Percentiles rank a stretch among this genome's conserved stretches.
phyloP scores from a whole-genome alignment of 2,113 vertebrate genomes.

The Poeciliopsis turrubarensis region DNA sequence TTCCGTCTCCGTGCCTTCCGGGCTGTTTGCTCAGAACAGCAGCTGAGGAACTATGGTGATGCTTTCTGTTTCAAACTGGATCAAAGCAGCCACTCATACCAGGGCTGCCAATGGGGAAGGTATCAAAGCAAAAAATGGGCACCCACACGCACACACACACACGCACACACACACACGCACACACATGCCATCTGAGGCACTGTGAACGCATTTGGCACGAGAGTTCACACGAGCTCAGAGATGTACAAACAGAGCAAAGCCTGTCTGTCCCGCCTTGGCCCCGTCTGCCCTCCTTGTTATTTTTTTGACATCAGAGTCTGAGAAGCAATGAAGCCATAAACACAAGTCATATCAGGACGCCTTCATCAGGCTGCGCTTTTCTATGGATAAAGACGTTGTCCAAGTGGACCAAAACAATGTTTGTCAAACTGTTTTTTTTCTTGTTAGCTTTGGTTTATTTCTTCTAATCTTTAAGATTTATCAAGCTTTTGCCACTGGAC shows the following conservation, averaged over 20 bases:
- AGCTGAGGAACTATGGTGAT: constrained; percentile 45
- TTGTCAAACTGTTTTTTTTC: not conserved
- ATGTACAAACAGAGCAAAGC: not conserved
- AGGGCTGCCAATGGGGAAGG: constrained; percentile 44
- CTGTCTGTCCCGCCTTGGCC: not conserved
- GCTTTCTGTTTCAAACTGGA: constrained; percentile 57
- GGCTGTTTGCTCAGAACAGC: constrained; percentile 59
- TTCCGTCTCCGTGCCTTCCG: constrained; percentile 25
- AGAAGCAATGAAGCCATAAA: not conserved
- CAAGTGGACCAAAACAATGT: too few relatives aligned
- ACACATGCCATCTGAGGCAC: constrained; percentile 7
- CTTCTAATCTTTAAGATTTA: not conserved
- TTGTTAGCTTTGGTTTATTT: not conserved
- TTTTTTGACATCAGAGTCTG: constrained; percentile 9
- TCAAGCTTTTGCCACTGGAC: not conserved
- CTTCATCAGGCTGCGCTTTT: not conserved
- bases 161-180: constrained; percentile 1
- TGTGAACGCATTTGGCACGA: constrained; percentile 10
- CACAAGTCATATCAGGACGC: not conserved
- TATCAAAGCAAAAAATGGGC: constrained; percentile 48
- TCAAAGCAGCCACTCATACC: constrained; percentile 62
- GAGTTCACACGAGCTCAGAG: not conserved
- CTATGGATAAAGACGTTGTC: not conserved
- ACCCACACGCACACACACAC: constrained; percentile 5
- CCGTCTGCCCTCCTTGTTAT: not conserved